Evolutionary conservation across 37 sponge, comb jelly and placozoan species (phyloP).

Genomic region (Beroe ovata): DNA sequence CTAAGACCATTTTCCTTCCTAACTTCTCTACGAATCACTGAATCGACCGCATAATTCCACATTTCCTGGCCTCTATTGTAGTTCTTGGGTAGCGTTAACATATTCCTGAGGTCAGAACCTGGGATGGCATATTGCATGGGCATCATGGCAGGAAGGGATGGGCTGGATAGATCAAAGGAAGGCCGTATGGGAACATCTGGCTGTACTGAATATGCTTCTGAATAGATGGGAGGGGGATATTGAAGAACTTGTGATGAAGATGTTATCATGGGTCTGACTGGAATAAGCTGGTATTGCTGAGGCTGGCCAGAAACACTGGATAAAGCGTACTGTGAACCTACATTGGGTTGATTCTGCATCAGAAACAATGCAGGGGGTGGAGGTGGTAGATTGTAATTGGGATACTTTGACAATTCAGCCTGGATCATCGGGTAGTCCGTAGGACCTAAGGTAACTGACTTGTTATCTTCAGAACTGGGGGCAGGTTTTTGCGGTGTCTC

Average conservation of each 20-base stretch:
- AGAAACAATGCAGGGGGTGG: neutral
- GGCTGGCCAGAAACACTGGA: neutral
- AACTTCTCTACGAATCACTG: neutral
- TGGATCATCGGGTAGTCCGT: neutral
- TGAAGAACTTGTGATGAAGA: neutral
- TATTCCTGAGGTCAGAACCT: neutral
- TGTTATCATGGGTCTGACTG: neutral
- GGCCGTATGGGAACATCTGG: neutral
- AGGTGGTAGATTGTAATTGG: neutral
- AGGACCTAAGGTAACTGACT: neutral
- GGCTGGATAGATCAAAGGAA: neutral
- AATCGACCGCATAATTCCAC: neutral
- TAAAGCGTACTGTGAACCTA: neutral
- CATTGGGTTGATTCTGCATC: neutral
- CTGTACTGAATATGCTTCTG: neutral
- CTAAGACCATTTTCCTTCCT: neutral
- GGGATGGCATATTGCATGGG: neutral
- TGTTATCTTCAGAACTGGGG: neutral
- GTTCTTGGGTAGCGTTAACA: neutral
- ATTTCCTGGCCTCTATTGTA: neutral
- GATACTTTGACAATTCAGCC: neutral
- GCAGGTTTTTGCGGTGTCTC: neutral
- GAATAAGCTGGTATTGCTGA: neutral
- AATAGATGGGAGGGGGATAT: neutral
- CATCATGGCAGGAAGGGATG: neutral